Conservation (phyloP, 2,888 invertebrate species). For the Monochamus alternatus region DNA sequence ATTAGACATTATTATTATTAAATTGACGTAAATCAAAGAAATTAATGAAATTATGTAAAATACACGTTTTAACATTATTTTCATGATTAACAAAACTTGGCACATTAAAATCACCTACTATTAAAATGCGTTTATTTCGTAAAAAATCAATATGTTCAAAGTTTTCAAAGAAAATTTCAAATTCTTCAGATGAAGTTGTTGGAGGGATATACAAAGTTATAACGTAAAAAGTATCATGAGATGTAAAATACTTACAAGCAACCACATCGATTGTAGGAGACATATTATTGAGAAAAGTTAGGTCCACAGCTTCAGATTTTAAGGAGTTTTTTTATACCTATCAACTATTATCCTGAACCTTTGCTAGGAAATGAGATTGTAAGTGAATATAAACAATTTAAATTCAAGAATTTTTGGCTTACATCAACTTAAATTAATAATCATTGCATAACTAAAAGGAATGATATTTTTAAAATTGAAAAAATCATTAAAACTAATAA, state of each 20-base stretch:
- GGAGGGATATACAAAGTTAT: background rate
- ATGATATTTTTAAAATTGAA: background rate
- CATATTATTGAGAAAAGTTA: background rate
- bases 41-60: background rate
- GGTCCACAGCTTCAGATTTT: background rate
- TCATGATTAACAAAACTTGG: background rate
- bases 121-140: background rate
- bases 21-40: background rate
- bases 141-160: background rate
- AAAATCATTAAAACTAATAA: background rate
- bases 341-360: background rate
- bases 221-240: background rate
- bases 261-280: background rate
- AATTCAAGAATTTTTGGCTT: background rate
- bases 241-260: background rate
- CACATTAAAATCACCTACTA: constrained; percentile 3
- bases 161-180: background rate
- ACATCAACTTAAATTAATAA: no score
- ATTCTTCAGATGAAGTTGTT: constrained; percentile 4
- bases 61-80: background rate
- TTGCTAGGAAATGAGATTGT: background rate
- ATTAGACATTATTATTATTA: background rate
- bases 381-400: background rate
- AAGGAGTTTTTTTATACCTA: background rate
- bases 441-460: background rate